Conservation (phyloP, 1,140 invertebrate species). For the Cyclargus thomasi region DNA sequence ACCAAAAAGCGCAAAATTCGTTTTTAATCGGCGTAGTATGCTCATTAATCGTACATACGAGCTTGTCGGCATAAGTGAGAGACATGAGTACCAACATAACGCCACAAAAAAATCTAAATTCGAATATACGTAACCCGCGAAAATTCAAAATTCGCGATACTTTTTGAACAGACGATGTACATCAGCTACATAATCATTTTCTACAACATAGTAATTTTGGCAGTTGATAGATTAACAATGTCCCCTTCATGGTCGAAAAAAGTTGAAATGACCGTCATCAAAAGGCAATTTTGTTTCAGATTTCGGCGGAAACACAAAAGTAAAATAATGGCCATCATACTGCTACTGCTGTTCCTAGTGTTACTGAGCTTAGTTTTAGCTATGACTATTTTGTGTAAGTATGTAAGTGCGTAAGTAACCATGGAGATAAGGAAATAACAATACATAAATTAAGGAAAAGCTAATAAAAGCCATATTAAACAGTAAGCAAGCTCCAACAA, state of each 20-base stretch:
- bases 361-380: constrained; percentile 64
- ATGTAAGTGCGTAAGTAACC: constrained; percentile 14
- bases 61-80: no score
- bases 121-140: no score
- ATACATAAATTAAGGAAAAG: background rate
- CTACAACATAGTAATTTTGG: no score
- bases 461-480: background rate
- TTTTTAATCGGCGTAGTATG: background rate
- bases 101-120: no score
- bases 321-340: constrained; percentile 57
- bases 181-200: no score
- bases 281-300: constrained; percentile 47
- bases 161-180: no score
- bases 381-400: constrained; percentile 70
- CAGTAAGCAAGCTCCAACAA: background rate
- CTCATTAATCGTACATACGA: no score
- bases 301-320: constrained; percentile 75
- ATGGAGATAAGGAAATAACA: constrained; percentile 1
- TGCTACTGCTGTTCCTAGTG: constrained; percentile 59
- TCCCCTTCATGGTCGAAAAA: background rate
- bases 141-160: no score
- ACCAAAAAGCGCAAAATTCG: no score
- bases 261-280: background rate
- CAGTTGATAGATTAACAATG: background rate
- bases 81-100: no score